Percentiles rank a stretch among this genome's conserved stretches.
Conservation (phyloP, 35 echinoderm and acorn worm species). For the Diadema setosum region DNA sequence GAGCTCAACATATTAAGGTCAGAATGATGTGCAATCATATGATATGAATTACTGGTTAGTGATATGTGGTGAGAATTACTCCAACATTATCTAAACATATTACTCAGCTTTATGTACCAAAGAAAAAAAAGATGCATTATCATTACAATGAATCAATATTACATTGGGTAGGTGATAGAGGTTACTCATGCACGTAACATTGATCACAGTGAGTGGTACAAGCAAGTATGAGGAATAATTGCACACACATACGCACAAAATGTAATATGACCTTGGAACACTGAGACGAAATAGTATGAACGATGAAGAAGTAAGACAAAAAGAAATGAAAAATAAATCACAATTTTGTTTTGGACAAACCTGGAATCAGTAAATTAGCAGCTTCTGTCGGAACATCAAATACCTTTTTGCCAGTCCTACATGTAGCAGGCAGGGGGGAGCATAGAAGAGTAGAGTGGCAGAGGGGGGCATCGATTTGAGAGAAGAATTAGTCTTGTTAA, state of each 20-base stretch:
- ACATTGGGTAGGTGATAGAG: no score
- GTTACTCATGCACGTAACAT: not conserved
- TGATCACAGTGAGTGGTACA: no score
- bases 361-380: conserved; percentile 1
- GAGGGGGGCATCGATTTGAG: not conserved
- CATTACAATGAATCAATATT: no score
- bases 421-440: not conserved
- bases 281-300: not conserved
- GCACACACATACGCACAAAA: no score
- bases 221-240: not conserved
- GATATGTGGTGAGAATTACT: no score
- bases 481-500: not conserved
- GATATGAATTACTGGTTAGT: no score
- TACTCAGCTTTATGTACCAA: no score
- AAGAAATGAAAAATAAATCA: not conserved
- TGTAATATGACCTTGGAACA: not conserved
- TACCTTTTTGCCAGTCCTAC: not conserved
- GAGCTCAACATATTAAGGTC: no score
- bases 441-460: not conserved
- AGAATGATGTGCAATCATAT: no score
- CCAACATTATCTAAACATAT: no score
- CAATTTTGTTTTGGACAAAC: not conserved
- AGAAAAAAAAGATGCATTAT: no score
- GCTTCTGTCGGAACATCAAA: not conserved
- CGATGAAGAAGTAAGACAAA: not conserved